A percentile compares a stretch with the other conserved stretches of the same genome.
Conservation (phyloP, 2,113 vertebrate genomes). For the Saguinus imperator region DNA sequence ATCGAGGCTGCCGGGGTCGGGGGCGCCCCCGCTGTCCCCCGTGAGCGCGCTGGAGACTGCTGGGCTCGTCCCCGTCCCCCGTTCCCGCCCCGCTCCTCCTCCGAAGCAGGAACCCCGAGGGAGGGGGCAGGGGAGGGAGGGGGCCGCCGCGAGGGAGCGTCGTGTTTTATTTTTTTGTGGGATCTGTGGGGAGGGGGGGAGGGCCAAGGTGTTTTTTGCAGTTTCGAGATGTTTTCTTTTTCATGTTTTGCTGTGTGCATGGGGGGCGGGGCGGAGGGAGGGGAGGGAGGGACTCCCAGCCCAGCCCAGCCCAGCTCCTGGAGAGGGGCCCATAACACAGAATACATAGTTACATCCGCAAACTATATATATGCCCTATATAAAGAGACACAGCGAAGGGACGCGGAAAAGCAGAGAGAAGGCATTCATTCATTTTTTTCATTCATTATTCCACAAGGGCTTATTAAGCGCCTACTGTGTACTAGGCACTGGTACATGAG, state of each 20-base stretch:
- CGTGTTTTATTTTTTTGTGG: slow-evolving; percentile 69
- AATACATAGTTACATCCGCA: slow-evolving; percentile 40
- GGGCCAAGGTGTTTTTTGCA: slow-evolving; percentile 74
- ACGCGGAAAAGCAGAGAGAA: not conserved
- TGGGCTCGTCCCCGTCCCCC: not conserved
- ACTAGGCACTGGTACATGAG: not conserved
- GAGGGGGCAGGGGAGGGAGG: not conserved
- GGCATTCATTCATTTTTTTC: not conserved
- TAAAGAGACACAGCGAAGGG: not conserved
- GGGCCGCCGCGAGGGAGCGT: slow-evolving; percentile 18
- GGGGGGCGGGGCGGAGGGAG: slow-evolving; percentile 64
- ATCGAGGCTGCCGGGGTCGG: slow-evolving; percentile 51
- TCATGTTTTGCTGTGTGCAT: slow-evolving; percentile 77
- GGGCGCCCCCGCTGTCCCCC: slow-evolving; percentile 25
- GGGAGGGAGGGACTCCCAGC: slow-evolving; percentile 62
- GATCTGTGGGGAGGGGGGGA: slow-evolving; percentile 38
- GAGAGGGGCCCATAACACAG: slow-evolving; percentile 36
- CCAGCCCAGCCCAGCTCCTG: slow-evolving; percentile 52
- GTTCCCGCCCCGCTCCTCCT: not conserved
- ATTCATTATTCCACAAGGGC: not conserved
- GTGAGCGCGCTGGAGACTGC: slow-evolving; percentile 59
- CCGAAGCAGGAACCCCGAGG: slow-evolving; percentile 47
- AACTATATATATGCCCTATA: slow-evolving; percentile 27
- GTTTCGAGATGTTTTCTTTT: slow-evolving; percentile 78
- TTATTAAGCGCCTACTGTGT: slow-evolving; percentile 28